Percentiles rank a stretch among this genome's conserved stretches.
Conservation (phyloP, 2,113 vertebrate species). For the Thymallus thymallus region DNA sequence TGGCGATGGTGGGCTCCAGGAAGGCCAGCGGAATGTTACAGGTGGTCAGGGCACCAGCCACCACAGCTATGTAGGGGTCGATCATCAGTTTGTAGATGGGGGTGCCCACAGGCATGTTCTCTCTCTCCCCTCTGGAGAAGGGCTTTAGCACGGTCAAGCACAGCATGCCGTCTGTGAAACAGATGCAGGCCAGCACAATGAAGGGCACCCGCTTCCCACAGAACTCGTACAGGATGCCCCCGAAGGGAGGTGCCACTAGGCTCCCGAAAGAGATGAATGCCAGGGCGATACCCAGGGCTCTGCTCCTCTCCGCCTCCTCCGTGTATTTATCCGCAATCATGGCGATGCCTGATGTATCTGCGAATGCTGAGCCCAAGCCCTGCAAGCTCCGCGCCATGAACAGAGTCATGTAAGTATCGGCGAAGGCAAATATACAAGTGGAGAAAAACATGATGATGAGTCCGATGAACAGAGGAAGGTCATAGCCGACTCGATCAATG, state of each 20-base stretch:
- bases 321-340: slow-evolving; percentile 91
- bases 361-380: slow-evolving; percentile 94
- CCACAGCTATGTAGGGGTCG: slow-evolving; percentile 94
- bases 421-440: slow-evolving; percentile 89
- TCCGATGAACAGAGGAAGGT: slow-evolving; percentile 90
- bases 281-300: slow-evolving; percentile 88
- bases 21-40: slow-evolving; percentile 97
- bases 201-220: slow-evolving; percentile 87
- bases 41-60: slow-evolving; percentile 89
- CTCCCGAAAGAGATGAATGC: slow-evolving; percentile 99
- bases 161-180: slow-evolving; percentile 83
- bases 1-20: slow-evolving; percentile 94
- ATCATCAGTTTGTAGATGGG: slow-evolving; percentile 93
- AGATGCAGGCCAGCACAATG: slow-evolving; percentile 85
- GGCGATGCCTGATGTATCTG: slow-evolving; percentile 93
- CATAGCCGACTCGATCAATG: slow-evolving; percentile 94
- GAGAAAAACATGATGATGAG: slow-evolving; percentile 91
- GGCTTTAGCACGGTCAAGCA: slow-evolving; percentile 86
- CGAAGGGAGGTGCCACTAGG: slow-evolving; percentile 92
- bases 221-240: slow-evolving; percentile 88
- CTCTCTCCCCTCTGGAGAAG: slow-evolving; percentile 78
- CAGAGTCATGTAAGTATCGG: slow-evolving; percentile 87
- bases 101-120: slow-evolving; percentile 91
- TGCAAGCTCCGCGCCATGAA: slow-evolving; percentile 93
- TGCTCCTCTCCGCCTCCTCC: slow-evolving; percentile 87